Percentiles rank a stretch among this genome's conserved stretches.
phyloP scores from a whole-genome alignment of 2,113 vertebrate species.

The Caranx ignobilis region DNA sequence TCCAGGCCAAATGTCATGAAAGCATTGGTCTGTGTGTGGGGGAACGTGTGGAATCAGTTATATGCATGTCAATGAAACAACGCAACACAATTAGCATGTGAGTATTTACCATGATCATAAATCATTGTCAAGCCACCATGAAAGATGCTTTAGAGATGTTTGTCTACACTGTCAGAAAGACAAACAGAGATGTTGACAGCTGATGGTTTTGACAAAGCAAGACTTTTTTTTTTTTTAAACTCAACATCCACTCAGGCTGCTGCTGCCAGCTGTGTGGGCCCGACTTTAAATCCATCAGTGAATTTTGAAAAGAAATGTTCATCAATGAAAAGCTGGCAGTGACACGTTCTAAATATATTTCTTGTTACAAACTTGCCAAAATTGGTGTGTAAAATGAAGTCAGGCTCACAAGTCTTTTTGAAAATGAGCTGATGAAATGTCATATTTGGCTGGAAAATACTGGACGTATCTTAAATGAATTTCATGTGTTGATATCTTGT shows the following conservation, averaged over 20 bases:
- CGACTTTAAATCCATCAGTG: constrained; percentile 33
- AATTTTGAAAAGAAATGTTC: constrained; percentile 15
- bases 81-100: neutral
- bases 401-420: neutral
- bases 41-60: constrained; percentile 22
- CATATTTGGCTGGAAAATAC: no score
- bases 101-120: constrained; percentile 16
- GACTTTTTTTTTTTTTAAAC: constrained; percentile 18
- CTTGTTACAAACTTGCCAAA: neutral
- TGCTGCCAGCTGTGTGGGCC: constrained; percentile 35
- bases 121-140: constrained; percentile 39
- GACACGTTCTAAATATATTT: neutral
- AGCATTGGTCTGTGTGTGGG: neutral
- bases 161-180: constrained; percentile 41
- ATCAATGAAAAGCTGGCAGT: constrained; percentile 2
- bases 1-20: neutral
- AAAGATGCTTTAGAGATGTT: constrained; percentile 46
- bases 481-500: no score
- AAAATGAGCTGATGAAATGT: neutral
- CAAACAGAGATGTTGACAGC: constrained; percentile 26
- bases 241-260: constrained; percentile 22
- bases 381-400: neutral
- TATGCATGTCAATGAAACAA: constrained; percentile 14
- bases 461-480: no score
- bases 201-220: constrained; percentile 48